These are phyloP conservation scores for Saguinus imperator DNA, from an alignment of 2,113 vertebrate species.

Conservation along the genomic window DNA sequence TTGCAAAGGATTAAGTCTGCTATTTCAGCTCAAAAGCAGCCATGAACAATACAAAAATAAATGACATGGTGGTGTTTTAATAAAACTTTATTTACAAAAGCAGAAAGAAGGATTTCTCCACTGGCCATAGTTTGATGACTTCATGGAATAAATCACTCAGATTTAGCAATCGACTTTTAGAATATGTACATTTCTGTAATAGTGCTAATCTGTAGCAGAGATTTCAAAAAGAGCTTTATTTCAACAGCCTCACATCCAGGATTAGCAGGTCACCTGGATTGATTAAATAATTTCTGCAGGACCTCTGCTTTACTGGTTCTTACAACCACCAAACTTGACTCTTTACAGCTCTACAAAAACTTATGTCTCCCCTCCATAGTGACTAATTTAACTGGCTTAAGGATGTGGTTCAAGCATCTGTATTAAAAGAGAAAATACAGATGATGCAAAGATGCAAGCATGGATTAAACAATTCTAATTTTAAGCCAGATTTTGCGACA, in stretches of 20 bases:
- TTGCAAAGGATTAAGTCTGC: background rate
- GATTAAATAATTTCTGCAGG: background rate
- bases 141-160: background rate
- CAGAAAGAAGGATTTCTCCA: background rate
- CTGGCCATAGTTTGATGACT: background rate
- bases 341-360: background rate
- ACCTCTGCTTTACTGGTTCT: background rate
- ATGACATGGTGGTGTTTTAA: background rate
- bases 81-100: background rate
- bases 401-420: background rate
- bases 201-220: background rate
- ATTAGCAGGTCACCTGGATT: background rate
- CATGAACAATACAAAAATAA: background rate
- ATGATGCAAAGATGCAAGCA: background rate
- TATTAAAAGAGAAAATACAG: background rate
- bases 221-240: background rate
- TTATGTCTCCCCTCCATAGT: background rate
- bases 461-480: background rate
- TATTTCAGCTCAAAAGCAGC: background rate
- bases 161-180: background rate
- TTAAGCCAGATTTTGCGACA: background rate
- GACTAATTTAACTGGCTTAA: background rate
- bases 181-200: background rate
- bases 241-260: background rate
- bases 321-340: background rate